These are phyloP conservation scores for Xiphophorus birchmanni DNA, from an alignment of 2,797 vertebrate genomes.

Conservation along the genomic window DNA sequence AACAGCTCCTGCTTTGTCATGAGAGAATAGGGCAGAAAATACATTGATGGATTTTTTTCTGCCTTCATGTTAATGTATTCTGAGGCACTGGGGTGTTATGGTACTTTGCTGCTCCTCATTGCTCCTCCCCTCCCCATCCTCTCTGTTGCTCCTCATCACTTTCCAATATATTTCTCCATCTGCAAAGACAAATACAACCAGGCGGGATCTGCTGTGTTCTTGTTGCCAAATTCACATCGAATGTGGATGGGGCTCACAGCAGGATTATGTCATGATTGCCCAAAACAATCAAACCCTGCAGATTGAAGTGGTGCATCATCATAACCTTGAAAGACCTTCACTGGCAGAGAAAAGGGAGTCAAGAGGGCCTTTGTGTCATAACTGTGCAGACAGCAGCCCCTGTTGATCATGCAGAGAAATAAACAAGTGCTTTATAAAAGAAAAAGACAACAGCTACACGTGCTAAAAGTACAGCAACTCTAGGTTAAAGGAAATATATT, in stretches of 20 bases:
- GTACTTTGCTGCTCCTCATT: conserved; percentile 34
- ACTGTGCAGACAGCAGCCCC: conserved; percentile 58
- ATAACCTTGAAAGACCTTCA: conserved; percentile 83
- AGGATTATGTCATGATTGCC: conserved; percentile 63
- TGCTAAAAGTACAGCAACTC: not conserved
- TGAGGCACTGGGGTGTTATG: conserved; percentile 34
- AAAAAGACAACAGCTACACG: not conserved
- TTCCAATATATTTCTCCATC: conserved; percentile 57
- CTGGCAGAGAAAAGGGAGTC: conserved; percentile 34
- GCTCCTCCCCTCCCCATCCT: conserved; percentile 12
- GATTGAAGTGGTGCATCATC: conserved; percentile 59
- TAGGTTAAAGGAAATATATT: not conserved
- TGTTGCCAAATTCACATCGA: conserved; percentile 55
- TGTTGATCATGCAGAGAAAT: conserved; percentile 32
- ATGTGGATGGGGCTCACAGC: conserved; percentile 44
- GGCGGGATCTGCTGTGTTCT: conserved; percentile 44
- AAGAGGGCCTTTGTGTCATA: conserved; percentile 12
- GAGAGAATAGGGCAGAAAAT: conserved; percentile 46
- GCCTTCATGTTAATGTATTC: conserved; percentile 57
- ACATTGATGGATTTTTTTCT: conserved; percentile 36
- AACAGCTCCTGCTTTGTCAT: conserved; percentile 53
- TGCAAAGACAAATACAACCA: conserved; percentile 55
- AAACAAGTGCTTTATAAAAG: not conserved
- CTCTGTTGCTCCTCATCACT: conserved; percentile 14
- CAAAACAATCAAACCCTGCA: conserved; percentile 62